Evolutionary conservation across 2,797 vertebrate species (phyloP), one percentile per base, ranked within the genome.

Genomic region (Podarcis lilfordi): DNA sequence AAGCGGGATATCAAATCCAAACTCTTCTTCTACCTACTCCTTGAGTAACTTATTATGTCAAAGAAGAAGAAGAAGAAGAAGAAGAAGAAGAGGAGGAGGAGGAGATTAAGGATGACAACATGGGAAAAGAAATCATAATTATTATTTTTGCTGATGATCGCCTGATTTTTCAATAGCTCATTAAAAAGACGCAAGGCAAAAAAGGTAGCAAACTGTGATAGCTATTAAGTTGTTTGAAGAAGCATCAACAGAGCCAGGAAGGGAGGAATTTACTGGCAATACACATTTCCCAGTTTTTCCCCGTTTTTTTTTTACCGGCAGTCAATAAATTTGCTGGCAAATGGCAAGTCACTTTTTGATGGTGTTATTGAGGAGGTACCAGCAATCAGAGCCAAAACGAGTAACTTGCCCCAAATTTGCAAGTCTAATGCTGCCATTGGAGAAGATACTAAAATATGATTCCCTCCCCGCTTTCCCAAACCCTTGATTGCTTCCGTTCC

Each of bases 151-250:
- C 17, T 74, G 77, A 68, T n/a, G 23, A 35, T 66, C 21, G 21
- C 40, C 55, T 75, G n/a, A 75, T 45, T 61, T 89, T 85, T 64
- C 5, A 45, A 75, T 68, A 81, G 11, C 50, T 87, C 37, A 80
- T 80, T 68, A 10, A 15, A 55, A 81, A 80, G 29, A 86, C 69
- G 69, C 50, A 77, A 71, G 66, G 76, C 43, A 71, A 71, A 80
- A 80, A 17, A 45, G 7, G 25, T 21, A 86, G 64, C 32, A 79
- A 79, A 79, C 29, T 13, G 40, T 11, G 25, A 64, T 17, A 77
- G 61, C 40, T 89, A 69, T 77, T 77, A 89, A 89, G 78, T 45
- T 88, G 71, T 90, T 90, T 82, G 64, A 76, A 76, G n/a, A 11
- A 59, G 5, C 43, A 78, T 40, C 71, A 61, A 55, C 43, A 76